A percentile compares a stretch with the other conserved stretches of the same genome.
phyloP scores from a whole-genome alignment of 2,113 vertebrate genomes.

The Corydoras maculifer region DNA sequence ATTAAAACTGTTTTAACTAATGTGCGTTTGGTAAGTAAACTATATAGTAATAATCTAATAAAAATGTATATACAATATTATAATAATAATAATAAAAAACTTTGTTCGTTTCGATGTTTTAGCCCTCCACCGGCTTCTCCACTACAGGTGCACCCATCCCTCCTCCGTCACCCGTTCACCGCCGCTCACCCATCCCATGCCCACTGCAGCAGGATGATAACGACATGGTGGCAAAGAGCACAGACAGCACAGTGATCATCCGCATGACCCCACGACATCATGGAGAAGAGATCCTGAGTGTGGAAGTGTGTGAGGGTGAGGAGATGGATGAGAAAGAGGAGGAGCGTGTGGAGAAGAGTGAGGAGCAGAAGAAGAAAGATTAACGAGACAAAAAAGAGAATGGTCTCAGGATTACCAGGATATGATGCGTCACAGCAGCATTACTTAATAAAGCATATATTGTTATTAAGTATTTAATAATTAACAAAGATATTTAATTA shows the following conservation, averaged over 20 bases:
- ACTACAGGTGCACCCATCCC: conserved; percentile 30
- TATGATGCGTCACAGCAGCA: no score
- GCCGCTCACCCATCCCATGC: conserved; percentile 48
- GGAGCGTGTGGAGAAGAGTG: background rate
- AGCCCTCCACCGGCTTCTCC: conserved; percentile 21
- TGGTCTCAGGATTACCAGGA: no score
- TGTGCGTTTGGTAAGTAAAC: no score
- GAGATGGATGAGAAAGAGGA: background rate
- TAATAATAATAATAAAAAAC: background rate
- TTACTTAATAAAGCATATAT: no score
- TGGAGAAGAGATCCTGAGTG: conserved; percentile 69
- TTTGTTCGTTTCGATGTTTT: conserved; percentile 3
- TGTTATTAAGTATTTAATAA: background rate
- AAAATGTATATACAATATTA: no score
- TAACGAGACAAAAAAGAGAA: background rate
- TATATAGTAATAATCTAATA: no score
- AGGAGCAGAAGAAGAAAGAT: conserved; percentile 17
- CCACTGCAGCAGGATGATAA: background rate
- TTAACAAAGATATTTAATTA: no score
- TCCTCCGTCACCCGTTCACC: conserved; percentile 58
- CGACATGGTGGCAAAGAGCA: conserved; percentile 48
- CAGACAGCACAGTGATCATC: conserved; percentile 63
- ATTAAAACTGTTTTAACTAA: no score
- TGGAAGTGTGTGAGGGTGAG: conserved; percentile 54
- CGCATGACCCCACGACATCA: conserved; percentile 52